Base-by-base conservation (phyloP, 2,113 vertebrate species). In the Calidris pugnax region DNA sequence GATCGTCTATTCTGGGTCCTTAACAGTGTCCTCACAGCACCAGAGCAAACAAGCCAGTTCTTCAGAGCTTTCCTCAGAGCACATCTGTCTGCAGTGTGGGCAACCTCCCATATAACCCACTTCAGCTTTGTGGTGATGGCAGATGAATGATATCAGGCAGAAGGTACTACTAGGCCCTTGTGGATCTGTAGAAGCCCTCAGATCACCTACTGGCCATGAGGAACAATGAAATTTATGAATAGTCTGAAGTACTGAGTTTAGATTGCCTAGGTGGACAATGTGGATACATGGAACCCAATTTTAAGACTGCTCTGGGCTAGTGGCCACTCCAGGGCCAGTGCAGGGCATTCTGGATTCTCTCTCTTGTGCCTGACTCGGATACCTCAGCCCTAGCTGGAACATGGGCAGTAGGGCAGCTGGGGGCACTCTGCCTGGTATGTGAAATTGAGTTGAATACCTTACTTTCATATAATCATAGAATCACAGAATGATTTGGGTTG, bases 381-480 rank as follows among this genome's bases (percentile, higher is more conserved):
- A 23, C 5, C n/a, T 57, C 28, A 51, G 14, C 35, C 27, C 22
- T 19, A 39, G 33, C 21, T 92, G 56, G 50, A 67, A 17, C 27
- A 5, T 0, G 1, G 21, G 18, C 55, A 48, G 0, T 7, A 33
- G 23, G 17, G 11, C 14, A 73, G 6, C 41, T 63, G 37, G 7
- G 22, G 35, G 0, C n/a, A 48, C 22, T 37, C 9, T 51, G 28
- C 30, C 26, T 7, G 6, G 2, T 27, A 13, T 0, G 1, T 41
- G 50, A 56, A 85, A 62, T 16, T 15, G 72, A 51, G 20, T n/a
- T 63, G 24, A 64, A 3, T n/a, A 11, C 18, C 14, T n/a, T 86
- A 7, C 7, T 20, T 60, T 68, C 17, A 4, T 13, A 9, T 10
- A 50, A 50, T 50, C 48, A 50, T 14, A 28, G 27, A 17, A 28